Evolutionary conservation across 2,888 invertebrate genomes (phyloP).

Genomic region (Serripes groenlandicus): DNA sequence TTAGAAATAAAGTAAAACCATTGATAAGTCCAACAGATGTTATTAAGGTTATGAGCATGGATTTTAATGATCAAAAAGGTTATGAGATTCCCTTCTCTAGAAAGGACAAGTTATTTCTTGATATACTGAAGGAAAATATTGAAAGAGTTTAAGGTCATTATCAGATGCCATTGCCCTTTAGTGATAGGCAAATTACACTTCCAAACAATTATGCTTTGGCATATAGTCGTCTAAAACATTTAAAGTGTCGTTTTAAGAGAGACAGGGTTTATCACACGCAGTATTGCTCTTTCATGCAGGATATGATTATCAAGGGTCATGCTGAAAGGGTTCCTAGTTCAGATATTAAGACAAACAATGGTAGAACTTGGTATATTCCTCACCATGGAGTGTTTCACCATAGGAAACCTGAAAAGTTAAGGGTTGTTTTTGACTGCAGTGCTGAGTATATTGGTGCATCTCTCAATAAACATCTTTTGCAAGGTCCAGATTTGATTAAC

Average conservation of each 20-base stretch:
- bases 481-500: conserved; percentile 67
- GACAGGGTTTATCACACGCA: conserved; percentile 2
- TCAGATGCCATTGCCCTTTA: conserved; percentile 53
- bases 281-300: conserved; percentile 27
- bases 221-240: conserved; percentile 4
- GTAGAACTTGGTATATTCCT: conserved; percentile 35
- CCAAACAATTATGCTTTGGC: conserved; percentile 47
- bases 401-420: conserved; percentile 35
- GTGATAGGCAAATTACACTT: neutral
- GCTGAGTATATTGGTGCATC: conserved; percentile 11
- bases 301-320: conserved; percentile 35
- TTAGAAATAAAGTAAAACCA: too few relatives aligned
- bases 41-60: conserved; percentile 22
- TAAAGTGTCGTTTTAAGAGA: conserved; percentile 3
- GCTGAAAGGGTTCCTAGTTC: conserved; percentile 23
- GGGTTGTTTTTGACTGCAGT: conserved; percentile 60
- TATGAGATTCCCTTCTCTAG: conserved; percentile 10
- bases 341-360: neutral
- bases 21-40: conserved; percentile 4
- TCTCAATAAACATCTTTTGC: conserved; percentile 49
- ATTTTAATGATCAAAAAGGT: too few relatives aligned
- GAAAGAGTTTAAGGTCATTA: conserved; percentile 26
- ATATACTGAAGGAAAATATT: conserved; percentile 9
- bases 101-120: conserved; percentile 27
- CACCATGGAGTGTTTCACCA: conserved; percentile 38